Evolutionary conservation across 1,140 invertebrate genomes (phyloP), one percentile per base, ranked within the genome.

Genomic region (Notospermus geniculatus): DNA sequence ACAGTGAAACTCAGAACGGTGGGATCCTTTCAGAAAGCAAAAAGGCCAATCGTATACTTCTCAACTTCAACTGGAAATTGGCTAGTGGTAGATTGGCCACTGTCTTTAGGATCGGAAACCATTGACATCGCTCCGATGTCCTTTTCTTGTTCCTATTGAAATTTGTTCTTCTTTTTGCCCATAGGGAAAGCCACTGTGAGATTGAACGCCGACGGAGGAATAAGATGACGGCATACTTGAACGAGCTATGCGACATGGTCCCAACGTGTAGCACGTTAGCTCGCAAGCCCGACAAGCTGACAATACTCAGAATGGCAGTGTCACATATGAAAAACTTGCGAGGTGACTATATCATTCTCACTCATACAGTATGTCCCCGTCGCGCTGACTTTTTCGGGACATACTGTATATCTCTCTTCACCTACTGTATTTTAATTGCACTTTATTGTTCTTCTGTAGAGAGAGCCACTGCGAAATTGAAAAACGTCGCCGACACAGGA

Each of bases 171-270:
- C 32, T 36, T 36, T 36, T 36, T 36, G 32, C 32, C 15, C 5
- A 36, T 36, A 36, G 96, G 80, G 97, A 99, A 86, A 99, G 98
- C 83, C 97, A 99, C 85, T 98, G 95, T 85, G 97, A 99, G 84
- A 99, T 99, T 79, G 97, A 99, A 83, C 86, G 97, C 68, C 86
- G 97, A 63, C 85, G 97, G 68, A 87, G 97, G 62, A 99, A 99
- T 85, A 99, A 99, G 88, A 99, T 99, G 97, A 98, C 97, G 62
- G 92, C 95, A 62, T 99, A 99, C 83, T 99, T 99, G 76, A 98
- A 96, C 68, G 97, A 99, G 85, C 86, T 99, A 64, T 98, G 95
- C 62, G 96, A 99, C 83, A 99, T 99, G 97, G 96, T 99, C 68
- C 97, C 97, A 71, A 97, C 97, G 67, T 98, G 95, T 83, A 95